These are phyloP conservation scores for Phodopus roborovskii DNA, from an alignment of 2,113 vertebrate genomes.

Conservation along the genomic window DNA sequence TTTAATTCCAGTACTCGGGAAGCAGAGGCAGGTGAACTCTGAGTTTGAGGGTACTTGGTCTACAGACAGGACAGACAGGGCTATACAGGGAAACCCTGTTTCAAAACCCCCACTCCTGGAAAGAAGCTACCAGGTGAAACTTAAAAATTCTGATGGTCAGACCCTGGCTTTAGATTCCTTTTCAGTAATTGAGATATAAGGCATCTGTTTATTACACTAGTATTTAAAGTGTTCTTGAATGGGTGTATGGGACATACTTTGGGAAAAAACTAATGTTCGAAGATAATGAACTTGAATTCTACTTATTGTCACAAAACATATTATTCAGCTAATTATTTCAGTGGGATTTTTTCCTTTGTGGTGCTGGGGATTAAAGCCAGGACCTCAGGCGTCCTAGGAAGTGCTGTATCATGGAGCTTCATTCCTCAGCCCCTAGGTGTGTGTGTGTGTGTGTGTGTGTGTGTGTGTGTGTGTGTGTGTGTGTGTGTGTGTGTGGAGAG, in stretches of 20 bases:
- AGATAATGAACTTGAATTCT: slow-evolving; percentile 9
- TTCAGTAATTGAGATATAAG: background rate
- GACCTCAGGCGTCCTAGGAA: background rate
- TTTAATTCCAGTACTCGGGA: background rate
- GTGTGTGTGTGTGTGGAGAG: background rate
- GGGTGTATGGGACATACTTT: no score
- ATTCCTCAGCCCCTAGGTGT: background rate
- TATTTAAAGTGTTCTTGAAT: background rate
- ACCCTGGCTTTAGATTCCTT: background rate
- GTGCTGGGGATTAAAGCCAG: background rate
- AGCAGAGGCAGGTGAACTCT: background rate
- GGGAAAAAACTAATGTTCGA: background rate
- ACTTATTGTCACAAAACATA: slow-evolving; percentile 24
- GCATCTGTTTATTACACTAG: background rate
- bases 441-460: background rate
- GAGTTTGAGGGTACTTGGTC: background rate
- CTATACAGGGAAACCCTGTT: background rate
- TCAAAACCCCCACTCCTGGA: background rate
- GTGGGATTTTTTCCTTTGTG: background rate
- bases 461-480: background rate
- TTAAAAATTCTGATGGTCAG: background rate
- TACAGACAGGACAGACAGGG: background rate
- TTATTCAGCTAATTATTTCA: background rate
- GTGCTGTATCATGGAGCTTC: background rate
- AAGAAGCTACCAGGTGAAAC: slow-evolving; percentile 1